Percentiles rank a stretch among this genome's conserved stretches.
Evolutionary conservation across 2,888 invertebrate species (phyloP).

Genomic region (Ypsolopha scabrella): DNA sequence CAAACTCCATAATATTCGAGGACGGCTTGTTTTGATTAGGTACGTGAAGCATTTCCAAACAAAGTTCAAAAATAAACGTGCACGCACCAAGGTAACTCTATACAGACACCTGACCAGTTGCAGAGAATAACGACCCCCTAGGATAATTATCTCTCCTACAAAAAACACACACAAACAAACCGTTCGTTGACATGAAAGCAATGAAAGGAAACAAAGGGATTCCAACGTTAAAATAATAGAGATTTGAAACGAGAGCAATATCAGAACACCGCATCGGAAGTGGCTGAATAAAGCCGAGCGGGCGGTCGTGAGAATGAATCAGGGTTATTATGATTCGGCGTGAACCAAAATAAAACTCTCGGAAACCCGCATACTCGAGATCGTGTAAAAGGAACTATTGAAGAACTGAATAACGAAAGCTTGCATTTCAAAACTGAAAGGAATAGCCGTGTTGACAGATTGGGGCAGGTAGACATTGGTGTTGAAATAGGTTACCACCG

Average conservation of each 20-base stretch:
- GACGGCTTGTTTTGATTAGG: not conserved
- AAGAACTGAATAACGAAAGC: too few relatives aligned
- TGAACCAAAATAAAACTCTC: conserved; percentile 2
- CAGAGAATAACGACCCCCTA: not conserved
- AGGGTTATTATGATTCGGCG: not conserved
- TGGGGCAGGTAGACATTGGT: too few relatives aligned
- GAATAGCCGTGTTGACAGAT: too few relatives aligned
- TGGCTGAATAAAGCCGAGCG: not conserved
- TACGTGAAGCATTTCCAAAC: not conserved
- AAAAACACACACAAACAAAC: conserved; percentile 52
- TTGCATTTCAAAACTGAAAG: too few relatives aligned
- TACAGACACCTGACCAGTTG: not conserved
- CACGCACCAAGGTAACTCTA: not conserved
- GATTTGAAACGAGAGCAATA: too few relatives aligned
- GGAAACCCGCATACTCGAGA: conserved; percentile 19
- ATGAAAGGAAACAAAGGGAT: conserved; percentile 21
- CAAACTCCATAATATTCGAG: not conserved
- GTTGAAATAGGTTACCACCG: too few relatives aligned
- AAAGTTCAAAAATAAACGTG: not conserved
- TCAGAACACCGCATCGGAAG: not conserved
- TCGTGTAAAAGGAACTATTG: not conserved
- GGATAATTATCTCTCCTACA: conserved; percentile 3
- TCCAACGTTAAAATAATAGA: not conserved
- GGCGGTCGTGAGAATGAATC: not conserved
- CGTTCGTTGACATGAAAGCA: conserved; percentile 41